A percentile compares a stretch with the other conserved stretches of the same genome.
Conservation (phyloP, 1,140 invertebrate species). For the Trinorchestia longiramus region DNA sequence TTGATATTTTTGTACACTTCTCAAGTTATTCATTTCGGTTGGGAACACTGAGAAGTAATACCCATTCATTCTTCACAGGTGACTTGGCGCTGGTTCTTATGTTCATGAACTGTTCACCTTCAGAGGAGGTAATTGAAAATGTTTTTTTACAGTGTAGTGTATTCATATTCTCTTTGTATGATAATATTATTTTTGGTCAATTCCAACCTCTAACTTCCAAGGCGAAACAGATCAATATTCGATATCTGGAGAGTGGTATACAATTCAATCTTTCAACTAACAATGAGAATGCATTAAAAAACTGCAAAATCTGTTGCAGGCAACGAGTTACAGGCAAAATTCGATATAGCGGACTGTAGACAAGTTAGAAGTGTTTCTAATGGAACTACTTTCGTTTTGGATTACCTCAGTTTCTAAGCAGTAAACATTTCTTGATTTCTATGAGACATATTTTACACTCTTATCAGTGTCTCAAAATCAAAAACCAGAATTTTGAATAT, state of each 20-base stretch:
- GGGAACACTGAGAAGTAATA: neutral
- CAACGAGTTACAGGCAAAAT: neutral
- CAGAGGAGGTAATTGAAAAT: neutral
- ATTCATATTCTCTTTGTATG: neutral
- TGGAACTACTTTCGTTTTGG: neutral
- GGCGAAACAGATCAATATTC: neutral
- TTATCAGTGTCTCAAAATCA: neutral
- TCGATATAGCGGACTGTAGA: neutral
- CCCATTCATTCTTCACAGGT: neutral
- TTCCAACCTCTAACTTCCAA: neutral
- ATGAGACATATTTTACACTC: neutral
- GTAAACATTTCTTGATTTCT: neutral
- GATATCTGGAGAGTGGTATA: neutral
- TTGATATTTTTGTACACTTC: neutral
- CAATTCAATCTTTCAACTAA: neutral
- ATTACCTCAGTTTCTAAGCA: neutral
- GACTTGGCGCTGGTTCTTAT: neutral
- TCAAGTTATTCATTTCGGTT: neutral
- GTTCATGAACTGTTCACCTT: neutral
- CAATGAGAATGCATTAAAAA: neutral
- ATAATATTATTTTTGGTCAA: neutral
- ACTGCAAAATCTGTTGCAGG: neutral
- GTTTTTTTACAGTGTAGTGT: neutral
- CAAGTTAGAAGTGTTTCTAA: too few relatives aligned
- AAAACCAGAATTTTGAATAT: neutral